Conservation (phyloP, 2,888 invertebrate species). For the Psylliodes chrysocephalus region DNA sequence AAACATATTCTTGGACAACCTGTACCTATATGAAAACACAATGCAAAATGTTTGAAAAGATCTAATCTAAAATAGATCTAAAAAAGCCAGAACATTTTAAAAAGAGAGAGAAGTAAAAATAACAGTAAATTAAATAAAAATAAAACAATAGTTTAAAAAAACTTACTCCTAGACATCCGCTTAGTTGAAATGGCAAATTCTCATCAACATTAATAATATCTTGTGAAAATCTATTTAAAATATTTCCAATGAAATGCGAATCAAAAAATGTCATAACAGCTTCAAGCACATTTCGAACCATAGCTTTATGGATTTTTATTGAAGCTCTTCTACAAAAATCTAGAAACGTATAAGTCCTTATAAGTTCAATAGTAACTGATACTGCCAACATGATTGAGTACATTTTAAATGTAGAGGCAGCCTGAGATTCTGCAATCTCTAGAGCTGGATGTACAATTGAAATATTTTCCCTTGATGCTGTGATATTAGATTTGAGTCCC, state of each 20-base stretch:
- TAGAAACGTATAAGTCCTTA: slow-evolving; percentile 68
- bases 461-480: background rate
- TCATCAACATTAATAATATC: slow-evolving; percentile 55
- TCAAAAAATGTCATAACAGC: slow-evolving; percentile 56
- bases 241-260: slow-evolving; percentile 55
- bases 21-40: too few relatives aligned
- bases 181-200: slow-evolving; percentile 48
- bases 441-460: slow-evolving; percentile 23
- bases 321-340: slow-evolving; percentile 82
- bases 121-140: too few relatives aligned
- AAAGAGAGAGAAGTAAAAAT: too few relatives aligned
- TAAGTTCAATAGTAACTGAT: slow-evolving; percentile 35
- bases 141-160: too few relatives aligned
- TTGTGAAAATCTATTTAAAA: slow-evolving; percentile 56
- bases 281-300: slow-evolving; percentile 49
- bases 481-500: slow-evolving; percentile 30
- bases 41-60: too few relatives aligned
- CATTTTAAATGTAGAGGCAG: slow-evolving; percentile 38
- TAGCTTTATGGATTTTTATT: slow-evolving; percentile 52
- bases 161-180: slow-evolving; percentile 48
- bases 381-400: slow-evolving; percentile 44
- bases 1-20: too few relatives aligned
- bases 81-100: too few relatives aligned
- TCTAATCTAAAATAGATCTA: too few relatives aligned
- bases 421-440: slow-evolving; percentile 29